Evolutionary conservation across 2,113 vertebrate genomes (phyloP).

Genomic region (Oxygymnocypris stewartii): DNA sequence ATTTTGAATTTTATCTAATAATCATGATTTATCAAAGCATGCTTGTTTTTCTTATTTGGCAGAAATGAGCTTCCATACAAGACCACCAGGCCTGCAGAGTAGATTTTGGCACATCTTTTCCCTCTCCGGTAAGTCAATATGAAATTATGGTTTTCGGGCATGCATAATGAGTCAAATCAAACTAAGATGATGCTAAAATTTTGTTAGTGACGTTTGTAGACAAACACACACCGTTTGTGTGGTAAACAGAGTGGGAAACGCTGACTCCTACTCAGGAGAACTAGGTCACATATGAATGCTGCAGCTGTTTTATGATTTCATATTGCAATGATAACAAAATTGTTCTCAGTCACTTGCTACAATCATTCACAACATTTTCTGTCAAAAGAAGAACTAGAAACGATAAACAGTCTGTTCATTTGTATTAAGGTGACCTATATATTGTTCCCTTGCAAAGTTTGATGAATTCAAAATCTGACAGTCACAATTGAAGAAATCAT

Average conservation of each 20-base stretch:
- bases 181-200: neutral
- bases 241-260: neutral
- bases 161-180: conserved; percentile 19
- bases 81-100: neutral
- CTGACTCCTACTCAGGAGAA: neutral
- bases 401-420: neutral
- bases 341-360: neutral
- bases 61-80: neutral
- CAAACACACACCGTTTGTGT: neutral
- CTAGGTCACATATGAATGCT: conserved; percentile 4
- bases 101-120: neutral
- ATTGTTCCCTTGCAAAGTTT: neutral
- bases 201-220: neutral
- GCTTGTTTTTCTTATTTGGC: neutral
- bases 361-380: neutral
- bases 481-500: neutral
- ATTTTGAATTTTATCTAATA: neutral
- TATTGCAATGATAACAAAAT: neutral
- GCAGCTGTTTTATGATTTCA: neutral
- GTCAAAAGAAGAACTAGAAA: neutral
- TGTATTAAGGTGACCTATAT: neutral
- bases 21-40: neutral
- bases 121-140: neutral
- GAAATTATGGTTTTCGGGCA: neutral
- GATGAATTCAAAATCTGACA: neutral